Percentiles rank a stretch among this genome's conserved stretches.
These are phyloP conservation scores for Philereme vetulata DNA, from an alignment of 2,888 invertebrate species.

Conservation along the genomic window DNA sequence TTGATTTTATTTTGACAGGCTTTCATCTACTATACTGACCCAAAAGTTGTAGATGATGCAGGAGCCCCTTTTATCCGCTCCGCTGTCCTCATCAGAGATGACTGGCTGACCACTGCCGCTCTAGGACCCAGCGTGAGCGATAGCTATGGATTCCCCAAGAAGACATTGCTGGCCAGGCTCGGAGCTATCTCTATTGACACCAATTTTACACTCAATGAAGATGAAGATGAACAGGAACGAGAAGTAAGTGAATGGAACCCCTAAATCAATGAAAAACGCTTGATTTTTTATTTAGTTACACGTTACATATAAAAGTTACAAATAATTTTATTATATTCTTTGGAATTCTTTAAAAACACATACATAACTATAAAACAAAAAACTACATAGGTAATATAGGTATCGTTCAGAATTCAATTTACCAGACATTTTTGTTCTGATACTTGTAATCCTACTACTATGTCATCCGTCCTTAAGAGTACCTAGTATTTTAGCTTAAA, in stretches of 20 bases:
- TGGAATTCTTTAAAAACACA: no score
- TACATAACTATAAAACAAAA: no score
- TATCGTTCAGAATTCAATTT: no score
- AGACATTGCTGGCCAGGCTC: conserved; percentile 69
- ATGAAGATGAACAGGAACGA: conserved; percentile 74
- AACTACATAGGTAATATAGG: no score
- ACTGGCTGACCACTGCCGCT: conserved; percentile 68
- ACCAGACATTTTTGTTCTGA: no score
- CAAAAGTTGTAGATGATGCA: conserved; percentile 53
- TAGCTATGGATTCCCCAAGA: conserved; percentile 59
- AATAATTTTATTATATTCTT: no score
- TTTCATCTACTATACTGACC: conserved; percentile 70
- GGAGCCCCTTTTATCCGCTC: conserved; percentile 59
- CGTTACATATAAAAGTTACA: no score
- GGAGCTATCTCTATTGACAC: conserved; percentile 63
- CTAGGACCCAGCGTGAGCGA: conserved; percentile 50
- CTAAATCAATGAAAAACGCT: no score
- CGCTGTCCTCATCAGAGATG: conserved; percentile 61
- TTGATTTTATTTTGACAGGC: conserved; percentile 51
- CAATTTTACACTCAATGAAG: conserved; percentile 68
- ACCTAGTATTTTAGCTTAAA: no score
- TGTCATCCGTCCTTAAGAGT: no score
- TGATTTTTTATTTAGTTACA: no score
- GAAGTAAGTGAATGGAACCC: conserved; percentile 53
- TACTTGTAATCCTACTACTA: no score